These are phyloP conservation scores for Chelonus insularis DNA, from an alignment of 1,140 invertebrate genomes.

Conservation along the genomic window DNA sequence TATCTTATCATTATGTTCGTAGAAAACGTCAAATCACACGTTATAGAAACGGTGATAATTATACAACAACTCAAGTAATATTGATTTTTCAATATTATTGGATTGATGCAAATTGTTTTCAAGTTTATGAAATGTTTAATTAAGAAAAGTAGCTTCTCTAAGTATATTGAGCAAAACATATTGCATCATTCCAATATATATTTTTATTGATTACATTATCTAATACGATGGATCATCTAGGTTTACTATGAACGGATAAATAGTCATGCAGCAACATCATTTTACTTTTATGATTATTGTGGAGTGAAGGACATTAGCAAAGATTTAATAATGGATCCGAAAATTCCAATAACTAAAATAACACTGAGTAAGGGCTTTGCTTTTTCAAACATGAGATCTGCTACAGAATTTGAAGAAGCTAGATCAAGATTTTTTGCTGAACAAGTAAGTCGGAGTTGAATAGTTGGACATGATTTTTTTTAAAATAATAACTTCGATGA, in stretches of 20 bases:
- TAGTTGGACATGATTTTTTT: background rate
- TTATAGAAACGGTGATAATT: constrained; percentile 81
- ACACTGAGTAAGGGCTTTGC: constrained; percentile 81
- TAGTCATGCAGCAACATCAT: constrained; percentile 76
- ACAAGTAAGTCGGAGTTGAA: constrained; percentile 52
- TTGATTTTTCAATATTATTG: no score
- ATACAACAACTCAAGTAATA: constrained; percentile 77
- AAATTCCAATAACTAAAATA: constrained; percentile 75
- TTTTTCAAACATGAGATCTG: constrained; percentile 78
- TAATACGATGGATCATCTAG: no score
- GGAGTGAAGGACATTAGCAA: constrained; percentile 82
- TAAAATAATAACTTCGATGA: background rate
- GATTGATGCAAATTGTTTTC: no score
- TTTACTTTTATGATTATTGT: constrained; percentile 78
- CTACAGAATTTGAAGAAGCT: constrained; percentile 83
- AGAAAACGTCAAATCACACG: constrained; percentile 75
- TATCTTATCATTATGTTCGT: constrained; percentile 84
- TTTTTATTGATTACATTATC: no score
- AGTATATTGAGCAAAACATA: no score
- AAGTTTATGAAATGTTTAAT: no score
- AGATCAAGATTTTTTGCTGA: constrained; percentile 80
- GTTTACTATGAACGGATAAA: constrained; percentile 86
- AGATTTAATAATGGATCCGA: constrained; percentile 68
- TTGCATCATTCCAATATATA: no score
- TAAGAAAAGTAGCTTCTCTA: no score